Conservation (phyloP, 23 tunicate species). For the Ciona savignyi region DNA sequence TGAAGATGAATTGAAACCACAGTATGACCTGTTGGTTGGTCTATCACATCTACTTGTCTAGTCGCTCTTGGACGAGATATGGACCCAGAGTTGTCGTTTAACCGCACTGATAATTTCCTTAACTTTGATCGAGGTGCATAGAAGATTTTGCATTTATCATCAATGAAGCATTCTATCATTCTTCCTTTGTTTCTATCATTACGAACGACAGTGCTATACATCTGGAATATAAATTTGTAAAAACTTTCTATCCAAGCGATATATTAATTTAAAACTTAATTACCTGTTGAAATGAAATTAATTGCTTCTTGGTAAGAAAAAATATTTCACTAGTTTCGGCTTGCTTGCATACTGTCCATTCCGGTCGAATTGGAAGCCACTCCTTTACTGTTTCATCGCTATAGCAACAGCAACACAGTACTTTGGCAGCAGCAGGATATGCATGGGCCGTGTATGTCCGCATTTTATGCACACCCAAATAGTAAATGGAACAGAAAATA, state of each 20-base stretch:
- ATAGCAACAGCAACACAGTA: conserved; percentile 38
- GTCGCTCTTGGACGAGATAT: too few relatives aligned
- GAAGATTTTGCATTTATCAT: conserved; percentile 46
- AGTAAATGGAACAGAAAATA: conserved; percentile 47
- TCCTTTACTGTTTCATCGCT: conserved; percentile 13
- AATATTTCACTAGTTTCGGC: conserved; percentile 90
- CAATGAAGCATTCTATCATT: conserved; percentile 73
- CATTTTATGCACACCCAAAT: conserved; percentile 72
- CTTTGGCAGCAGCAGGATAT: conserved; percentile 41
- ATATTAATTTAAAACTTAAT: too few relatives aligned
- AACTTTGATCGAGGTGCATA: conserved; percentile 57
- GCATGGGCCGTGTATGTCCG: conserved; percentile 64
- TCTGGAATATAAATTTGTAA: too few relatives aligned
- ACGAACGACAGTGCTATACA: conserved; percentile 71
- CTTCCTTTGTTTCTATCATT: conserved; percentile 43
- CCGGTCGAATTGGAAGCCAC: conserved; percentile 21
- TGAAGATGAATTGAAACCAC: too few relatives aligned
- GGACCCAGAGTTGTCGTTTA: too few relatives aligned
- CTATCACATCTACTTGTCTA: too few relatives aligned
- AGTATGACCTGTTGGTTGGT: too few relatives aligned
- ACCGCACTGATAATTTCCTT: too few relatives aligned
- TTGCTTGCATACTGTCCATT: conserved; percentile 92
- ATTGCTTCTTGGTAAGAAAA: conserved; percentile 46
- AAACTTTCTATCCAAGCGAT: too few relatives aligned
- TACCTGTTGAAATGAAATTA: conserved; percentile 36